phyloP scores from a whole-genome alignment of 2,888 invertebrate species.

The Sclerodermus sp. region DNA sequence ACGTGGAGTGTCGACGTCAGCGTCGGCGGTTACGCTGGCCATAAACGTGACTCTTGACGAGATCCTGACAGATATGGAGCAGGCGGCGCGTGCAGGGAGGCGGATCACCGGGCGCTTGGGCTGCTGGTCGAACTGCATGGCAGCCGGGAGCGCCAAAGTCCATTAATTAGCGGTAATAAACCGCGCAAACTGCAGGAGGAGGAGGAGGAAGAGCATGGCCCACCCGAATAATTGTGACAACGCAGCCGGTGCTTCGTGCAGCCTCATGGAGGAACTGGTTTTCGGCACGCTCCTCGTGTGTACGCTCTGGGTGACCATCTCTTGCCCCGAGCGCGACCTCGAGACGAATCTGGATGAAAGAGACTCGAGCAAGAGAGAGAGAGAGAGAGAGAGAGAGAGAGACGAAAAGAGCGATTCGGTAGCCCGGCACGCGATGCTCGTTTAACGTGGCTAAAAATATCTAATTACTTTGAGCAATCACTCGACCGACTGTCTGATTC shows the following conservation, averaged over 20 bases:
- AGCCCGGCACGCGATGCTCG: conserved; percentile 13
- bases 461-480: no score
- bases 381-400: conserved; percentile 2
- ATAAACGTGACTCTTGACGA: conserved; percentile 42
- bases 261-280: conserved; percentile 7
- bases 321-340: conserved; percentile 5
- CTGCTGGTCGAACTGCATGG: no score
- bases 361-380: no score
- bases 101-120: no score
- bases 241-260: background rate
- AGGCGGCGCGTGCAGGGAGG: conserved; percentile 25
- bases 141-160: conserved; percentile 31
- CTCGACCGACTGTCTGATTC: no score
- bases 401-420: conserved; percentile 17
- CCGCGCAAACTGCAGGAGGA: conserved; percentile 20
- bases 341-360: background rate
- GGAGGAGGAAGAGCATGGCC: conserved; percentile 3
- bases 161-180: conserved; percentile 47
- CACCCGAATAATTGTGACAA: conserved; percentile 10
- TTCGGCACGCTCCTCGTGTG: conserved; percentile 6
- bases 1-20: conserved; percentile 13
- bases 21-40: conserved; percentile 34
- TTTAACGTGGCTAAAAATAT: no score
- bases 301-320: conserved; percentile 8
- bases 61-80: conserved; percentile 41